Evolutionary conservation across 2,797 vertebrate genomes (phyloP).

Genomic region (Botia almorhae): DNA sequence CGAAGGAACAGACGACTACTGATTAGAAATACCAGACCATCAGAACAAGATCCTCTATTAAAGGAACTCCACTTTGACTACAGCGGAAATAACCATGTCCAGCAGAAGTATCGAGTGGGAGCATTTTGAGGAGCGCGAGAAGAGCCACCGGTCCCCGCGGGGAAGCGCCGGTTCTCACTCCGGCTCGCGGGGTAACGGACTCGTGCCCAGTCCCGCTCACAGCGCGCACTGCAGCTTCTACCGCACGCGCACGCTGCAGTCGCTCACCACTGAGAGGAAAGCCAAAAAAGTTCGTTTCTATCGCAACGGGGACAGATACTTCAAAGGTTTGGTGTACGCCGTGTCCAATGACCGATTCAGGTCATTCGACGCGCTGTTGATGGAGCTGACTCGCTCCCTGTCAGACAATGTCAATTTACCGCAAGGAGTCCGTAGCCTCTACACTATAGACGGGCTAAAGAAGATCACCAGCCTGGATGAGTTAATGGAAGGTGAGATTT

Average conservation of each 20-base stretch:
- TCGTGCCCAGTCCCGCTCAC: constrained; percentile 93
- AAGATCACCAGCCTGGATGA: constrained; percentile 91
- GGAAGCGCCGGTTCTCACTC: constrained; percentile 76
- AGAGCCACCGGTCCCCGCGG: constrained; percentile 78
- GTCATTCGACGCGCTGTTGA: constrained; percentile 92
- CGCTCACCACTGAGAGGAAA: constrained; percentile 93
- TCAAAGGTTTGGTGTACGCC: constrained; percentile 93
- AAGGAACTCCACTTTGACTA: neutral
- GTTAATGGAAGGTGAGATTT: constrained; percentile 87
- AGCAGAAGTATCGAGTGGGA: constrained; percentile 91
- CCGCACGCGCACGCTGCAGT: constrained; percentile 94
- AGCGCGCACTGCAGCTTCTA: constrained; percentile 98
- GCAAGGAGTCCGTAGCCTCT: constrained; percentile 91
- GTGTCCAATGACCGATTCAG: constrained; percentile 93
- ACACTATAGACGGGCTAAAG: constrained; percentile 87
- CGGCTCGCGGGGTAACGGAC: constrained; percentile 84
- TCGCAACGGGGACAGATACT: constrained; percentile 96
- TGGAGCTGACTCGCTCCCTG: constrained; percentile 92
- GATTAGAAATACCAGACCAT: neutral
- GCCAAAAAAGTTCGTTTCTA: constrained; percentile 96
- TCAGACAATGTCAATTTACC: constrained; percentile 96
- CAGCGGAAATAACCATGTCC: constrained; percentile 69
- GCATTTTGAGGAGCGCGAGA: constrained; percentile 94
- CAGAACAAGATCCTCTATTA: neutral
- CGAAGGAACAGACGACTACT: neutral